phyloP scores from a whole-genome alignment of 2,888 invertebrate genomes.

The Itoplectis maculator region DNA sequence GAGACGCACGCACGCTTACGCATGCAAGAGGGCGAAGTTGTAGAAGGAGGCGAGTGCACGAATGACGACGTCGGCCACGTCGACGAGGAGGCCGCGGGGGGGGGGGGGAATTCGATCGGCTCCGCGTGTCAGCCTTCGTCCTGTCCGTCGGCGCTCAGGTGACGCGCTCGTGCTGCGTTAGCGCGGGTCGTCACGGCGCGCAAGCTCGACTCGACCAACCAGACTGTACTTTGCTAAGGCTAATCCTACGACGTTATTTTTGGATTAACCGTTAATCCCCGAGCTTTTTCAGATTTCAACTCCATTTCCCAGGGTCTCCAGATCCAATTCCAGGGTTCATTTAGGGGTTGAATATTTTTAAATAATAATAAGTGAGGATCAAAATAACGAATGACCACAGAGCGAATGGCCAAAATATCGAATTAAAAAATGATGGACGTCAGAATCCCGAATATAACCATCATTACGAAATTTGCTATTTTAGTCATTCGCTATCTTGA shows the following conservation, averaged over 20 bases:
- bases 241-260: not conserved
- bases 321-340: no score
- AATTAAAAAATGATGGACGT: no score
- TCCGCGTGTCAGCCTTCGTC: slow-evolving; percentile 70
- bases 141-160: slow-evolving; percentile 61
- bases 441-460: no score
- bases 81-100: not conserved
- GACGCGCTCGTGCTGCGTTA: slow-evolving; percentile 60
- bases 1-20: slow-evolving; percentile 65
- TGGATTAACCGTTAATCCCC: not conserved
- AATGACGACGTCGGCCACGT: slow-evolving; percentile 40
- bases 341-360: no score
- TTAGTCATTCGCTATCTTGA: no score
- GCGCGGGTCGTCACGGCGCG: slow-evolving; percentile 54
- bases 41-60: slow-evolving; percentile 58
- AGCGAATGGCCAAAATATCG: no score
- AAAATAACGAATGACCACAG: no score
- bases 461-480: no score
- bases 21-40: slow-evolving; percentile 58
- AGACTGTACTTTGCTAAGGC: slow-evolving; percentile 20
- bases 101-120: slow-evolving; percentile 74
- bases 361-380: no score
- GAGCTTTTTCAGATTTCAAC: no score
- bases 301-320: no score
- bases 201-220: slow-evolving; percentile 36